Percentiles rank a stretch among this genome's conserved stretches.
Conservation (phyloP, 2,113 vertebrate species). For the Martes martes region DNA sequence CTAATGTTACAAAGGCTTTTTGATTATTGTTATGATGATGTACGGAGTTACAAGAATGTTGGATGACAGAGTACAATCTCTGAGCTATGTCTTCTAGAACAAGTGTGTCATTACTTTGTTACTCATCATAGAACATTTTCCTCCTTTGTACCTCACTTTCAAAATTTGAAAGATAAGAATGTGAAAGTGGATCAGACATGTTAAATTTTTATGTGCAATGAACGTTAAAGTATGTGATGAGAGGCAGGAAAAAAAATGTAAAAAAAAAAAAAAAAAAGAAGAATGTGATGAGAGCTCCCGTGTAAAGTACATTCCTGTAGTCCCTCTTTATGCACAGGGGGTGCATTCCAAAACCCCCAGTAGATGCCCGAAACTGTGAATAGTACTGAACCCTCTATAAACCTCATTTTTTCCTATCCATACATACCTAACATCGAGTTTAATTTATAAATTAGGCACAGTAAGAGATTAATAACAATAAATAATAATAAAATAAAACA, state of each 20-base stretch:
- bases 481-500: neutral
- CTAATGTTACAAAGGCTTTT: neutral
- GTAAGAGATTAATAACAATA: neutral
- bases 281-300: neutral
- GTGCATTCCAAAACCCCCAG: neutral
- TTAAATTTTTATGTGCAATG: neutral
- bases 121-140: neutral
- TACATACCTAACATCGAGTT: neutral
- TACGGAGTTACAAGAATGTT: neutral
- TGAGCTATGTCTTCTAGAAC: neutral
- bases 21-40: neutral
- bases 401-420: neutral
- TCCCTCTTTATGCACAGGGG: neutral
- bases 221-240: neutral
- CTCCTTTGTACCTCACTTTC: neutral
- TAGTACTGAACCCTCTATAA: neutral
- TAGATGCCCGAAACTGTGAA: neutral
- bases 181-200: neutral
- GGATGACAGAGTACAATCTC: neutral
- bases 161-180: neutral
- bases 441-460: neutral
- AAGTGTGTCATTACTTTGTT: neutral
- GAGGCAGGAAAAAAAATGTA: too few species aligned
- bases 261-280: too few species aligned
- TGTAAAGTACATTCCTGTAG: neutral